Evolutionary conservation across 53 echinoderm and acorn worm genomes (phyloP), one percentile per base, ranked within the genome.

Genomic region (Luidia sarsii): DNA sequence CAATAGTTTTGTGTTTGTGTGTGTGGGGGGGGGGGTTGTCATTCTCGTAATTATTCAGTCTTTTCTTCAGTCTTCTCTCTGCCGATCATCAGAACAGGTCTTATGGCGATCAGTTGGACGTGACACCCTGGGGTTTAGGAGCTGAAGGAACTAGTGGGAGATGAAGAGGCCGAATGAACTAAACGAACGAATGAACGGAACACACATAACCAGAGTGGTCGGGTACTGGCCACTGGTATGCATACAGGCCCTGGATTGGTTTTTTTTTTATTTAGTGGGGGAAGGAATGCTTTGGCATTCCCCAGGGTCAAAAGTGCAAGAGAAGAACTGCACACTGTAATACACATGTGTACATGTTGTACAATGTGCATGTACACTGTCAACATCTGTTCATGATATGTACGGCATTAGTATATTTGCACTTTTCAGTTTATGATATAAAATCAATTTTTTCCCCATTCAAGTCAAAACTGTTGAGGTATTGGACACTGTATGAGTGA

Each of bases 241-340:
- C 15, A 53, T 50, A 8, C 50, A 53, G 22, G 31, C 16, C 0
- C 52, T n/a, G 50, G 19, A 33, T 2, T 36, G n/a, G 18, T 3
- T 29, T 19, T 19, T 5, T n/a, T 38, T 18, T 57, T 38, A 36
- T 38, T 7, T 54, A 34, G 34, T 21, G 34, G 54, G 56, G 55
- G 21, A 27, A 72, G 55, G 57, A 72, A 72, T 72, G 72, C 56
- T 27, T 39, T 24, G 39, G 22, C 39, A 39, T 51, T 14, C 72
- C 50, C 35, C 24, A 6, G 16, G 28, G 57, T 72, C 54, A 57
- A 37, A 54, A 39, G 55, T 27, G 31, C 72, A 72, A 24, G 5
- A 35, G 24, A 35, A 56, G 22, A 33, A 1, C 16, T 55, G 8
- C 33, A n/a, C n/a, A n/a, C 72, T 33, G 10, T 3, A 70, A 34